phyloP scores from a whole-genome alignment of 2,113 vertebrate genomes.

The Oryzias celebensis region DNA sequence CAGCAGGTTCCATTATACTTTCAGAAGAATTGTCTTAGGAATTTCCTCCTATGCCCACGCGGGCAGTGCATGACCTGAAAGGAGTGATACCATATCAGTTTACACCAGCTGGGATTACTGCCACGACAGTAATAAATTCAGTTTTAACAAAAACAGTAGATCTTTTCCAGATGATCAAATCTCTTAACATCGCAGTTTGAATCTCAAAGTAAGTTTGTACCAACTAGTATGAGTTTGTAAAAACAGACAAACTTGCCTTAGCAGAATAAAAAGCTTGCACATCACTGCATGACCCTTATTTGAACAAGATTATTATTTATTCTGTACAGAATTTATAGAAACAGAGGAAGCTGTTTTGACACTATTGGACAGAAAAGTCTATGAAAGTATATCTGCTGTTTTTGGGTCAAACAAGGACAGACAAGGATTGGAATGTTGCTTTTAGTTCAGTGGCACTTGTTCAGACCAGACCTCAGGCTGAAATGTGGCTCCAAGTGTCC shows the following conservation, averaged over 20 bases:
- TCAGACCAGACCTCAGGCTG: constrained; percentile 28
- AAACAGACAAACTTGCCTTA: constrained; percentile 11
- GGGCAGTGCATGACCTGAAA: constrained; percentile 16
- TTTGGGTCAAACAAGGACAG: constrained; percentile 8
- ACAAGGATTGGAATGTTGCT: constrained; percentile 33
- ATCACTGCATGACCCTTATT: neutral
- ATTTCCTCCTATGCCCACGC: constrained; percentile 32
- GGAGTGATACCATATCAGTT: constrained; percentile 45
- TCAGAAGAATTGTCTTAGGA: constrained; percentile 39
- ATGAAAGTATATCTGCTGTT: constrained; percentile 15
- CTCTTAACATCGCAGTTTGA: constrained; percentile 21
- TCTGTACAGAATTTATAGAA: neutral
- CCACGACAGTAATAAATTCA: constrained; percentile 39
- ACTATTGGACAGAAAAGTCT: neutral
- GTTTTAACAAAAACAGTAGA: constrained; percentile 49
- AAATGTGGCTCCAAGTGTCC: constrained; percentile 17
- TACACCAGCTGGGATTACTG: constrained; percentile 31
- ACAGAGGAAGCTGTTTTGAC: neutral
- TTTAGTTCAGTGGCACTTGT: constrained; percentile 60
- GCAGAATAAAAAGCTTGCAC: constrained; percentile 32
- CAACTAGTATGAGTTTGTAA: constrained; percentile 35
- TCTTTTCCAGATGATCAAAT: constrained; percentile 41
- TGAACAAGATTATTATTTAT: constrained; percentile 18
- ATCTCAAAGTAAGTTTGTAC: constrained; percentile 8
- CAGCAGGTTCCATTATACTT: no score